Percentiles rank a stretch among this genome's conserved stretches.
Evolutionary conservation across 1,140 invertebrate genomes (phyloP).

Genomic region (Battus philenor): DNA sequence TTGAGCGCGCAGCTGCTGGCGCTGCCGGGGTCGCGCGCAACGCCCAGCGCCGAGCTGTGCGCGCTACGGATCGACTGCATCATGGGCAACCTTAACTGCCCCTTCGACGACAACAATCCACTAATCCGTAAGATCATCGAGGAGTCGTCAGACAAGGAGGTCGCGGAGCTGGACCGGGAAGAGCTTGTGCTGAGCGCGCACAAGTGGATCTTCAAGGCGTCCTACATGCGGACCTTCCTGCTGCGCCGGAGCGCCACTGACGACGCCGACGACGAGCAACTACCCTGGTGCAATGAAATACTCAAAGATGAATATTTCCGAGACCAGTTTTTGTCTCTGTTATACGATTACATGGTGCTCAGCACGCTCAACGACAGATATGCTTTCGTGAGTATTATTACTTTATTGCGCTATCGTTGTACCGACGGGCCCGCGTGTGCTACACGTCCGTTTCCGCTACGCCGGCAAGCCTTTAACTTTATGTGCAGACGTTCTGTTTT

Average conservation of each 20-base stretch:
- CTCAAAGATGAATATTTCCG: conserved; percentile 24
- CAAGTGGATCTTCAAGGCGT: conserved; percentile 27
- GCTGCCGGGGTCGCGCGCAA: conserved; percentile 1
- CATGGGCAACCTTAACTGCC: conserved; percentile 34
- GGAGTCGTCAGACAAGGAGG: conserved; percentile 2
- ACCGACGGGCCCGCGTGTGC: too few species aligned
- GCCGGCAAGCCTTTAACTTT: too few species aligned
- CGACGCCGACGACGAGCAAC: conserved; percentile 4
- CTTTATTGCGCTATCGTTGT: too few species aligned
- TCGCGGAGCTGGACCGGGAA: conserved; percentile 14
- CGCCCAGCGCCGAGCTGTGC: conserved; percentile 19
- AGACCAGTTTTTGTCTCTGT: conserved; percentile 21
- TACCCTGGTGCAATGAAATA: conserved; percentile 16
- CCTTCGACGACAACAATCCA: conserved; percentile 30
- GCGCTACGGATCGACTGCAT: conserved; percentile 36
- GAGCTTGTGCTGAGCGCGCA: conserved; percentile 23
- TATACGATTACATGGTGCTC: conserved; percentile 36
- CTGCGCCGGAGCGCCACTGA: conserved; percentile 18
- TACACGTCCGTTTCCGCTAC: too few species aligned
- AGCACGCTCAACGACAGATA: conserved; percentile 34
- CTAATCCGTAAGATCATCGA: conserved; percentile 19
- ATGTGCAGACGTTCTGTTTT: too few species aligned
- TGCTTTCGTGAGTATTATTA: conserved; percentile 42
- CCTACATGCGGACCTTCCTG: conserved; percentile 29
- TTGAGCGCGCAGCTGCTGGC: conserved; percentile 22